Evolutionary conservation across 2,797 vertebrate species (phyloP), one percentile per base, ranked within the genome.

Genomic region (Acanthurus tractus): DNA sequence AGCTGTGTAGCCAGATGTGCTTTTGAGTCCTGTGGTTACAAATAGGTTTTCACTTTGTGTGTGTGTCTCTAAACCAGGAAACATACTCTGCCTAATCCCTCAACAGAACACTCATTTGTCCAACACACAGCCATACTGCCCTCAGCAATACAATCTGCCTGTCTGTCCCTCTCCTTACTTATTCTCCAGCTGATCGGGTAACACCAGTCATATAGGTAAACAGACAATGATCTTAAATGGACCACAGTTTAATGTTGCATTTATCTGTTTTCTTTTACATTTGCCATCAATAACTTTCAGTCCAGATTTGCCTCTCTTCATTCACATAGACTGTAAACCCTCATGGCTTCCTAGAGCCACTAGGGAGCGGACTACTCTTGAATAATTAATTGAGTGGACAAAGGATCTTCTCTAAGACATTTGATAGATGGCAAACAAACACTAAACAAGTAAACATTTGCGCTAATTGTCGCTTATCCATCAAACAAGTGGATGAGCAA

Each of bases 1-100:
- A 93, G 89, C 83, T 92, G 92, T 83, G 74, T 15, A 68, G 78
- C 88, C 87, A 93, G 89, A 92, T 93, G 90, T 91, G 79, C 68
- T 79, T 87, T 86, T 38, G 59, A 82, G 75, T 81, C 70, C 71
- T 76, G 84, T 77, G 69, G 77, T 87, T 82, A 83, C 42, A 82
- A 80, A 54, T 53, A 64, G 70, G 34, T 59, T 22, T 55, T 59
- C 59, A 67, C 77, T 81, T 34, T 34, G 29, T 83, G 14, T 76
- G 57, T 56, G 67, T 46, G 49, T 17, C 4, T 74, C 52, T 72
- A 69, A 86, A 83, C 68, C 79, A 79, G 62, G 69, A 84, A 90
- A 85, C 65, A 55, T 68, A 67, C 61, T 73, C 70, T 53, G 67
- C 46, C 29, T 68, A 77, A 90, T 81, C 66, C 64, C 74, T 74